A percentile compares a stretch with the other conserved stretches of the same genome.
Conservation (phyloP, 2,888 invertebrate species). For the Pantelozetes paolii region DNA sequence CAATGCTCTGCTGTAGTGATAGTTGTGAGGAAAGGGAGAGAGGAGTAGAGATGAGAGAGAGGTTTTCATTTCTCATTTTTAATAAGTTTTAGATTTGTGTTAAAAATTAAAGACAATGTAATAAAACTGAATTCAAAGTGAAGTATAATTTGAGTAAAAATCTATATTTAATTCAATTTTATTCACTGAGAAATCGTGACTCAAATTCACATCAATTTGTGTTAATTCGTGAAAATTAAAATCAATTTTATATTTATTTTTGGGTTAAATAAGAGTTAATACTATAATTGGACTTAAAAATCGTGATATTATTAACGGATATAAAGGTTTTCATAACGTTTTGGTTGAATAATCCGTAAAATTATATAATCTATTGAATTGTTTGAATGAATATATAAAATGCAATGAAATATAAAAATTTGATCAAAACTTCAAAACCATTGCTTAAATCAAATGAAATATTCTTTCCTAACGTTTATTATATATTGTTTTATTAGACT, state of each 20-base stretch:
- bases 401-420: no score
- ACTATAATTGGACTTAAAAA: no score
- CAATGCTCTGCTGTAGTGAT: not conserved
- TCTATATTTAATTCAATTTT: not conserved
- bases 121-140: no score
- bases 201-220: not conserved
- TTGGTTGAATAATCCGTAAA: no score
- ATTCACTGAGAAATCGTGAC: not conserved
- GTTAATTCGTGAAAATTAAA: not conserved
- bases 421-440: no score
- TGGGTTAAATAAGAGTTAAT: not conserved
- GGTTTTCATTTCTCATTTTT: not conserved
- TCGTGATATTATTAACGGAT: no score
- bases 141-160: not conserved
- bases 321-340: no score
- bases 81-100: not conserved
- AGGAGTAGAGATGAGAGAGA: not conserved
- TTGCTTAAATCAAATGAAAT: constrained; percentile 17
- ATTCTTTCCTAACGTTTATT: not conserved
- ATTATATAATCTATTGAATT: not conserved
- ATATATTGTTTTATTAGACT: not conserved
- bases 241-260: not conserved
- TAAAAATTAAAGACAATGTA: not conserved
- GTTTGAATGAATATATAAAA: no score
- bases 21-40: constrained; percentile 1